Percentiles rank a stretch among this genome's conserved stretches.
Evolutionary conservation across 2,113 vertebrate species (phyloP).

Genomic region (Tachuris rubrigastra): DNA sequence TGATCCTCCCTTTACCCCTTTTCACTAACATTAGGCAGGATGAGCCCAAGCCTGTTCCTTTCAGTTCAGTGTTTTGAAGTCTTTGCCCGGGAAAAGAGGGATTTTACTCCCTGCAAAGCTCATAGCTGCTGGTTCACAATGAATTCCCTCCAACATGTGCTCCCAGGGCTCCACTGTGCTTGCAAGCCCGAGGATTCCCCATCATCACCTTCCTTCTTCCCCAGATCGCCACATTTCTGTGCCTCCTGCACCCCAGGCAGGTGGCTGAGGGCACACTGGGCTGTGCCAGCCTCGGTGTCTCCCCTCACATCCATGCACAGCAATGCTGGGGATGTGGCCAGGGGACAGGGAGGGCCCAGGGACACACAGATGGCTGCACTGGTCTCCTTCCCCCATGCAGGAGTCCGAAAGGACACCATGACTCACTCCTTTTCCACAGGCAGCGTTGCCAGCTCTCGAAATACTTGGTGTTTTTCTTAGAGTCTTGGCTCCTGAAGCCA

Average conservation of each 20-base stretch:
- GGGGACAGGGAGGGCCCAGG: neutral
- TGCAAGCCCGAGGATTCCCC: neutral
- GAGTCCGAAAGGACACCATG: neutral
- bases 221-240: neutral
- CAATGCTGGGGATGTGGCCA: neutral
- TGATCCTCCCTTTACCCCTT: neutral
- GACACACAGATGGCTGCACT: neutral
- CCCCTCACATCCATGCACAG: accelerated
- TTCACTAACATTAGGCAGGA: neutral
- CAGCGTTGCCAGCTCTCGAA: neutral
- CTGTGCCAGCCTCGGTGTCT: accelerated
- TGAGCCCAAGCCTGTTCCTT: neutral
- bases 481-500: constrained; percentile 13
- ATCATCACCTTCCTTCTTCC: neutral
- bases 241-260: neutral
- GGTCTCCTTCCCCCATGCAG: neutral
- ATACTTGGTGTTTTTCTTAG: constrained; percentile 40
- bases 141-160: accelerated
- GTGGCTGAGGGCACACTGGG: neutral
- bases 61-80: neutral
- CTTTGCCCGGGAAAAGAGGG: neutral
- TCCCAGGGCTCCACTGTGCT: neutral
- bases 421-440: constrained; percentile 48
- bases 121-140: accelerated
- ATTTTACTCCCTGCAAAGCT: neutral